Base-by-base conservation (phyloP, 2,888 invertebrate genomes). In the Tipula helvola region DNA sequence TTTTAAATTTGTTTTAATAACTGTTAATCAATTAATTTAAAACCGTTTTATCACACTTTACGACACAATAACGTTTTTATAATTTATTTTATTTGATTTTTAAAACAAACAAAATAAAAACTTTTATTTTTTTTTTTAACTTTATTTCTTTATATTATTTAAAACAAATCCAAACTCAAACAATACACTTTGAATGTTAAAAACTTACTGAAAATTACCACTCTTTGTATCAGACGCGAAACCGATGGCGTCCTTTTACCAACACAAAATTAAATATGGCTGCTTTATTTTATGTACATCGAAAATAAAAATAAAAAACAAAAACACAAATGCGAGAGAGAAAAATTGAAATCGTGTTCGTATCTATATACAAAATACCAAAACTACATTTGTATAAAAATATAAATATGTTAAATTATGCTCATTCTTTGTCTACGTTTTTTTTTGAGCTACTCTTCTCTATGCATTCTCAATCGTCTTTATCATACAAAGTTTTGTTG, bases 191-290 rank as follows among this genome's bases (percentile, higher is more conserved):
- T 84, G 86, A 87, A 87, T 87, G 87, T 87, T 87, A 86, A 87
- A 87, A 86, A 86, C 85, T 86, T 87, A 87, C 87, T 87, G 47
- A 86, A 39, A 86, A 86, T 85, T 83, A 86, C 47, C 83, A 87
- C 87, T 86, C 86, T 86, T 57, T 87, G 36, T 28, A 86, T 44
- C 7, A 86, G 86, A 87, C 84, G 86, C 87, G 52, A 87, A 87
- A 87, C 86, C 87, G 87, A 87, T 87, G 87, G 87, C 87, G 87
- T 87, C 87, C 87, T 87, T 87, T 87, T 86, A 86, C 87, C 41
- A 86, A 87, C 42, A 87, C 87, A 84, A 52, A 86, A 85, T 85
- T 39, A 42, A 86, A 86, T 86, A 86, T 86, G 86, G 86, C 86
- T 44, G 86, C 83, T 13, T 52, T 86, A 57, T 42, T 85, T 85